phyloP scores from a whole-genome alignment of 2,797 vertebrate genomes.

The Hapalemur alaotrensis region DNA sequence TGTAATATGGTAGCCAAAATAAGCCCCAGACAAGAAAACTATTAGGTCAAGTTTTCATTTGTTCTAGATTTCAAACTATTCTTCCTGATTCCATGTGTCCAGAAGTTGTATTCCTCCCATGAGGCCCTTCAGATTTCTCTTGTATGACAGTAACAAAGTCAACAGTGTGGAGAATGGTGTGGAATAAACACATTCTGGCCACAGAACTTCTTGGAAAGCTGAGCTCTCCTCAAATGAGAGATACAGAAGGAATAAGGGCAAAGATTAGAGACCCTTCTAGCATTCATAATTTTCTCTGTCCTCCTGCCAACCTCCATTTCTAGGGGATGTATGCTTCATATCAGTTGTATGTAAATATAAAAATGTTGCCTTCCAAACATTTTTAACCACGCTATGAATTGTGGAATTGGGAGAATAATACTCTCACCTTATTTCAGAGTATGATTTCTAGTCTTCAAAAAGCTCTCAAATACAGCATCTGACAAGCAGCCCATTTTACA shows the following conservation, averaged over 20 bases:
- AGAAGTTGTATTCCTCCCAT: neutral
- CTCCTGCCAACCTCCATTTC: neutral
- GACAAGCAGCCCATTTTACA: neutral
- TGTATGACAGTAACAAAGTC: neutral
- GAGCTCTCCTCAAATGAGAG: neutral
- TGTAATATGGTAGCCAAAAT: neutral
- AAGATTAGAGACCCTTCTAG: neutral
- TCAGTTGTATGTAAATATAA: neutral
- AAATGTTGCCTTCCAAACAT: neutral
- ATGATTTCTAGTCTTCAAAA: neutral
- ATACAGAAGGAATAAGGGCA: neutral
- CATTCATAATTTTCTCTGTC: neutral
- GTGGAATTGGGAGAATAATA: neutral
- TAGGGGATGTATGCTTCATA: neutral
- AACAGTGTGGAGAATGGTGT: neutral
- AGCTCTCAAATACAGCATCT: neutral
- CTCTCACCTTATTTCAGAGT: neutral
- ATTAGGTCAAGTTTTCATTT: neutral
- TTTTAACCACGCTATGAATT: neutral
- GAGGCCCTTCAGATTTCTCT: neutral
- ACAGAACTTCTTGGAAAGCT: neutral
- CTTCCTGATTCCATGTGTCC: neutral
- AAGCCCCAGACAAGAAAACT: neutral
- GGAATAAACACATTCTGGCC: neutral
- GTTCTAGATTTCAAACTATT: neutral